Conservation (phyloP, 2,113 vertebrate genomes). For the Leptosomus discolor region DNA sequence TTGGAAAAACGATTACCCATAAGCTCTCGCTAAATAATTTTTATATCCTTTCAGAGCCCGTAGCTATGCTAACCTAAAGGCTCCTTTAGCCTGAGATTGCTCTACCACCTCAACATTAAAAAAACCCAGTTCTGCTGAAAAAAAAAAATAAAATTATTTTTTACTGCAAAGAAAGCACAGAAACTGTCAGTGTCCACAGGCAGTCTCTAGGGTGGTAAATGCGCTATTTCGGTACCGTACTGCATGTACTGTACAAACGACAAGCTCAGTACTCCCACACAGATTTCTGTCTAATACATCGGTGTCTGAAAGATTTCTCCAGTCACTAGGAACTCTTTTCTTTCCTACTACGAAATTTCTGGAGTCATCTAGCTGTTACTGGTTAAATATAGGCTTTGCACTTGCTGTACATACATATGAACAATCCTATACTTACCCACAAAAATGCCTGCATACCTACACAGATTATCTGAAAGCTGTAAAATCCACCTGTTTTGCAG, state of each 20-base stretch:
- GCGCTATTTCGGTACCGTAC: slow-evolving; percentile 29
- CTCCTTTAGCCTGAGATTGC: background rate
- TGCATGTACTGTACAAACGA: background rate
- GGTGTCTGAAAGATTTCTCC: background rate
- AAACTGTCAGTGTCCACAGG: background rate
- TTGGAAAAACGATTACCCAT: background rate
- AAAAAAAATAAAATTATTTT: background rate
- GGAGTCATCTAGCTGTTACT: background rate
- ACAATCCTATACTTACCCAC: background rate
- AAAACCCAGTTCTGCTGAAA: background rate
- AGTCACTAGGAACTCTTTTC: background rate
- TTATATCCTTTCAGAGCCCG: background rate
- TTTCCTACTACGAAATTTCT: background rate
- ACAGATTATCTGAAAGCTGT: background rate
- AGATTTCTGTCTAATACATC: background rate
- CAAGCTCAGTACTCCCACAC: background rate
- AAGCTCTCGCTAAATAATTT: background rate
- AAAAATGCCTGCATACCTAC: background rate
- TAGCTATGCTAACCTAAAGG: background rate
- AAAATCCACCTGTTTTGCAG: background rate
- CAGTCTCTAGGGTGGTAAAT: background rate
- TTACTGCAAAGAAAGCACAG: background rate
- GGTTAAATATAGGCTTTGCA: background rate
- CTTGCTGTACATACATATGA: background rate
- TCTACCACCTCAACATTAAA: background rate